Percentiles rank a stretch among this genome's conserved stretches.
These are phyloP conservation scores for Hiodon tergisus DNA, from an alignment of 2,113 vertebrate genomes.

Conservation along the genomic window DNA sequence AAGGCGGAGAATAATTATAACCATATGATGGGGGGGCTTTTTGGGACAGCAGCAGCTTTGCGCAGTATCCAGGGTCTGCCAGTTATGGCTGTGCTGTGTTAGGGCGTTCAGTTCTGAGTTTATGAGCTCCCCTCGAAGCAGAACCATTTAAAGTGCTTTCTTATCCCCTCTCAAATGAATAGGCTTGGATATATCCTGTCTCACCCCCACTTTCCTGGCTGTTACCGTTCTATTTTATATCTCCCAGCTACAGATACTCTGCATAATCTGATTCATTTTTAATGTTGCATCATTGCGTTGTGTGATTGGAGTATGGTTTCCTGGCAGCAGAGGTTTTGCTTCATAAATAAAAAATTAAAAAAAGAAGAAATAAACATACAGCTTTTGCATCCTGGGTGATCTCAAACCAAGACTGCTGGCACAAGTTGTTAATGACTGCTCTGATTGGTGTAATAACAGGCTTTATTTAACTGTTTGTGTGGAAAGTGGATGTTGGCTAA, in stretches of 20 bases:
- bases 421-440: constrained; percentile 27
- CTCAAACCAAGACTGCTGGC: not conserved
- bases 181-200: not conserved
- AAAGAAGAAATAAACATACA: constrained; percentile 3
- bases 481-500: constrained; percentile 38
- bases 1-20: constrained; percentile 98
- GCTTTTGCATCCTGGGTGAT: not conserved
- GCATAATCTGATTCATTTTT: constrained; percentile 17
- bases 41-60: constrained; percentile 29
- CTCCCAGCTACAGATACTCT: not conserved
- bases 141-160: constrained; percentile 7
- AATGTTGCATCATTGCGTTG: not conserved
- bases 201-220: not conserved
- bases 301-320: not conserved
- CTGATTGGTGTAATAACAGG: constrained; percentile 36
- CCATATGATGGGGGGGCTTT: constrained; percentile 73
- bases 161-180: constrained; percentile 8
- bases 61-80: constrained; percentile 25
- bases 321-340: too few relatives aligned
- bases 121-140: constrained; percentile 1
- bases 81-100: constrained; percentile 7
- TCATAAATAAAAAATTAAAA: not conserved
- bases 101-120: constrained; percentile 11
- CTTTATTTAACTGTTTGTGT: constrained; percentile 39
- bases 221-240: not conserved